Evolutionary conservation across 2,888 invertebrate species (phyloP).

Genomic region (Cylindroiulus punctatus): DNA sequence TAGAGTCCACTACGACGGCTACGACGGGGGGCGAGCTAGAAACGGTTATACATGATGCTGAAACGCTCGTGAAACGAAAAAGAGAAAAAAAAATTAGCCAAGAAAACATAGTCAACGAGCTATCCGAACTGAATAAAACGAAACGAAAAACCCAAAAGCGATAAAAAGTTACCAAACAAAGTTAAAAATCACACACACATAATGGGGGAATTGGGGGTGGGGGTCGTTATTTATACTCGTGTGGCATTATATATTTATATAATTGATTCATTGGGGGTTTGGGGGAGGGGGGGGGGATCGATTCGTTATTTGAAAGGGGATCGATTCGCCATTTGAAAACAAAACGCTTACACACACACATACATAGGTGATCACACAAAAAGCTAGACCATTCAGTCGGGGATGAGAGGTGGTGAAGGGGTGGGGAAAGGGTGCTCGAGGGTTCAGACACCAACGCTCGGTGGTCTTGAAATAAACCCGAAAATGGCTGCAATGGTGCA

Average conservation of each 20-base stretch:
- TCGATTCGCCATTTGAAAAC: conserved; percentile 35
- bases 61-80: not conserved
- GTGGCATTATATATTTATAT: conserved; percentile 39
- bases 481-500: not conserved
- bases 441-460: not conserved
- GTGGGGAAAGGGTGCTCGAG: not conserved
- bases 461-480: not conserved
- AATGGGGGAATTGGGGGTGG: not conserved
- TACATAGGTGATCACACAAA: conserved; percentile 43
- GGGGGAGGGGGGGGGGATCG: not conserved
- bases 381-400: not conserved
- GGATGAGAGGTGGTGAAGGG: not conserved
- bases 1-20: conserved; percentile 7
- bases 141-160: not conserved
- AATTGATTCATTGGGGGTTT: not conserved
- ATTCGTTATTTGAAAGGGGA: not conserved
- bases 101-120: not conserved
- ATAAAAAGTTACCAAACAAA: conserved; percentile 13
- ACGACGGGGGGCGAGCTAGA: conserved; percentile 2
- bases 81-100: not conserved
- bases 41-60: conserved; percentile 18
- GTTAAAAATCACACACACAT: conserved; percentile 44
- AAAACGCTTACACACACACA: conserved; percentile 47
- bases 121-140: not conserved
- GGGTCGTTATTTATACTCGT: conserved; percentile 30